Evolutionary conservation across 2,888 invertebrate species (phyloP).

Genomic region (Acanthosepion pharaonis): DNA sequence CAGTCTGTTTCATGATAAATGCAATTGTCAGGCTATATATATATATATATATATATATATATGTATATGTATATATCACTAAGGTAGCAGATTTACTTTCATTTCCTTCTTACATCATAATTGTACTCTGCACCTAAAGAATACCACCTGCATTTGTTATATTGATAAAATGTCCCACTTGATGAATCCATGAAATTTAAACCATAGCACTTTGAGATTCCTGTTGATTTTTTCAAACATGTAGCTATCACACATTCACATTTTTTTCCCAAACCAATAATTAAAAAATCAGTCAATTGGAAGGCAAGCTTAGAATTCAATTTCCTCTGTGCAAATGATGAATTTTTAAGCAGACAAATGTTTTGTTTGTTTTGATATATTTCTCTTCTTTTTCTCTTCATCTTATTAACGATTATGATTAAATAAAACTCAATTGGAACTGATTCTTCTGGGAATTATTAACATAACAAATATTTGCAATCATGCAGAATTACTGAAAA

Average conservation of each 20-base stretch:
- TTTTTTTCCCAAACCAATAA: not conserved
- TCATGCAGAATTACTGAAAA: too few relatives aligned
- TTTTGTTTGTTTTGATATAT: not conserved
- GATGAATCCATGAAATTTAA: not conserved
- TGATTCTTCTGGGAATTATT: not conserved
- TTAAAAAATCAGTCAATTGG: not conserved
- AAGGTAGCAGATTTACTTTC: too few relatives aligned
- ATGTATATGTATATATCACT: too few relatives aligned
- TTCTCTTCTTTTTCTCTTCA: not conserved
- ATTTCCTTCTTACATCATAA: too few relatives aligned
- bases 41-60: too few relatives aligned
- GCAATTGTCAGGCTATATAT: too few relatives aligned
- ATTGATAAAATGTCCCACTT: not conserved
- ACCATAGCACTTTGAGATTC: not conserved
- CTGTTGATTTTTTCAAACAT: not conserved
- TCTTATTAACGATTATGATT: not conserved
- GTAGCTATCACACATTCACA: not conserved
- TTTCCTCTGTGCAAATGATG: not conserved
- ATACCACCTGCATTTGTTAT: too few relatives aligned
- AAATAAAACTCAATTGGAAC: not conserved
- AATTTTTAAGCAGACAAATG: not conserved
- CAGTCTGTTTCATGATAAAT: too few relatives aligned
- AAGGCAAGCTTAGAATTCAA: not conserved
- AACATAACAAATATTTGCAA: not conserved
- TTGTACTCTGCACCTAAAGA: too few relatives aligned